phyloP scores from a whole-genome alignment of 1,140 invertebrate genomes.

The Caerostris darwini region DNA sequence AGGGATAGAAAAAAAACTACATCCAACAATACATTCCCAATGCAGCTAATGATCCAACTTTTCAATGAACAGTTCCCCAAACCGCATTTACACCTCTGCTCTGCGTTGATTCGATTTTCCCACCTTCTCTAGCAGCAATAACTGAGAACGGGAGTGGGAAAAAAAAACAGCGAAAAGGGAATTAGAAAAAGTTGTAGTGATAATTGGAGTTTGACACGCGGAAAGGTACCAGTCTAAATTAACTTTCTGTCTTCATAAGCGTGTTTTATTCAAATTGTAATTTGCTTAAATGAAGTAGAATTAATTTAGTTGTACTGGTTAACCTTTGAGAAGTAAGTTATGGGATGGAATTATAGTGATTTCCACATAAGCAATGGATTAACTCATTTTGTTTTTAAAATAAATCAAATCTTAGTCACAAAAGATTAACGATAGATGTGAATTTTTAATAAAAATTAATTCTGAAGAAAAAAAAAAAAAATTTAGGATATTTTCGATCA shows the following conservation, averaged over 20 bases:
- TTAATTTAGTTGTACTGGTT: too few relatives aligned
- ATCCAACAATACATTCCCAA: slow-evolving; percentile 42
- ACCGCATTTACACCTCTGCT: slow-evolving; percentile 43
- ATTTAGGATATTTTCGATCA: too few relatives aligned
- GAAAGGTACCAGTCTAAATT: slow-evolving; percentile 24
- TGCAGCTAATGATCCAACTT: slow-evolving; percentile 58
- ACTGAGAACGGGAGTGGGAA: neutral
- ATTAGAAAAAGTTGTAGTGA: slow-evolving; percentile 14
- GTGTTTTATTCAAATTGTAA: too few relatives aligned
- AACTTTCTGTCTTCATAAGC: neutral
- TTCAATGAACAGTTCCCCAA: slow-evolving; percentile 28
- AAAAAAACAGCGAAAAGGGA: slow-evolving; percentile 11
- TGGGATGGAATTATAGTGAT: too few relatives aligned
- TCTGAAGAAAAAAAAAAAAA: too few relatives aligned
- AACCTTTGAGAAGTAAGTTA: too few relatives aligned
- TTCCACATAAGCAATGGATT: too few relatives aligned
- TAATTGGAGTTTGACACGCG: slow-evolving; percentile 61
- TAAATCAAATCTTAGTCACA: too few relatives aligned
- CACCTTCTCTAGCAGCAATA: slow-evolving; percentile 46
- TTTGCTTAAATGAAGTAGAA: too few relatives aligned
- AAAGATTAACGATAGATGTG: too few relatives aligned
- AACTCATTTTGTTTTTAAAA: too few relatives aligned
- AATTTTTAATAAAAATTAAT: too few relatives aligned
- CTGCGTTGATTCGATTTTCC: slow-evolving; percentile 52
- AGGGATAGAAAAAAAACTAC: neutral